These are phyloP conservation scores for Chelonoidis abingdonii DNA, from an alignment of 2,113 vertebrate species.

Conservation along the genomic window DNA sequence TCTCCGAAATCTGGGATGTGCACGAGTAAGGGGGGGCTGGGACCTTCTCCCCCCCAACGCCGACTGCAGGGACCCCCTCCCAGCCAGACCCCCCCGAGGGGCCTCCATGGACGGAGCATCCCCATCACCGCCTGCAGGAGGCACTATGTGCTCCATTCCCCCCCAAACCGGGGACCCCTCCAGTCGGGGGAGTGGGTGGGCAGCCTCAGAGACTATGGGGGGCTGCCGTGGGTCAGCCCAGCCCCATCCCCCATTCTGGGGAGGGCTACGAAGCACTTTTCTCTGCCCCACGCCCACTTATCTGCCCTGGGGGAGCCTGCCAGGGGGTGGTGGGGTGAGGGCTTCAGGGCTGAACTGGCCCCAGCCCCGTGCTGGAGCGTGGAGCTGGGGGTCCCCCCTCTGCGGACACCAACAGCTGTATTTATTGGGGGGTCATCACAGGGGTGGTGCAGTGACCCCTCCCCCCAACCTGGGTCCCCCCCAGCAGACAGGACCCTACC, in stretches of 20 bases:
- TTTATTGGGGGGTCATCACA: neutral
- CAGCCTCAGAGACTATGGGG: neutral
- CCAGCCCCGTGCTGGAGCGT: no score
- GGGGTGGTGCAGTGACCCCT: neutral
- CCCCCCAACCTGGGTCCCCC: no score
- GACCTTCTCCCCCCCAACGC: neutral
- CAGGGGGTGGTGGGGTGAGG: neutral
- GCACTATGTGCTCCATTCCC: neutral
- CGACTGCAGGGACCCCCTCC: neutral
- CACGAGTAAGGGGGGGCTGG: conserved; percentile 62
- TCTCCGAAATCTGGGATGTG: conserved; percentile 82
- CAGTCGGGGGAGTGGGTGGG: neutral
- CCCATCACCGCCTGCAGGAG: neutral
- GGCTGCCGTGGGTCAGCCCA: neutral
- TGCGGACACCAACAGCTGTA: neutral
- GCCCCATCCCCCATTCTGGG: neutral
- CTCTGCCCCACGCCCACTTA: neutral
- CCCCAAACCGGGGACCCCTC: neutral
- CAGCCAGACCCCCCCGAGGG: neutral
- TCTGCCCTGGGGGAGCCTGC: neutral
- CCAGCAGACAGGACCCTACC: neutral
- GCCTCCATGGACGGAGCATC: neutral
- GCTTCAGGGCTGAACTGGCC: no score
- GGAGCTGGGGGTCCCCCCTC: no score
- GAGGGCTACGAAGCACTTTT: conserved; percentile 2